phyloP scores from a whole-genome alignment of 2,888 invertebrate species.

The Tolmerus cingulatus region DNA sequence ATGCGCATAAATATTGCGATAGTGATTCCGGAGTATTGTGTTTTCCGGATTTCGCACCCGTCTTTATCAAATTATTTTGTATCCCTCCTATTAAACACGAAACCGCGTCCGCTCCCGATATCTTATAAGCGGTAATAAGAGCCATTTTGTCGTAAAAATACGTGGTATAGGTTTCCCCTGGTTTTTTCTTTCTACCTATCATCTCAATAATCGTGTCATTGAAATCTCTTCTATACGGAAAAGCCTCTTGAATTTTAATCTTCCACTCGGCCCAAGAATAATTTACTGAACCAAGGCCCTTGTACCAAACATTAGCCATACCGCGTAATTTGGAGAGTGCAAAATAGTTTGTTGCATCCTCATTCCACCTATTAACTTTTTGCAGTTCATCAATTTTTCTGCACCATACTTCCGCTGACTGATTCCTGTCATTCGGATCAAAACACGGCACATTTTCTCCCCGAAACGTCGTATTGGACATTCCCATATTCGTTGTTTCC shows the following conservation, averaged over 20 bases:
- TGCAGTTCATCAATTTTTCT: neutral
- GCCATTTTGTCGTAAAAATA: neutral
- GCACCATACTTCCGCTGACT: neutral
- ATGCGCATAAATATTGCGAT: no score
- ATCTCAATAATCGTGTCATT: neutral
- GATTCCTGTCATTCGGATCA: neutral
- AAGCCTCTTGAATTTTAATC: neutral
- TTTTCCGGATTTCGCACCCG: conserved; percentile 23
- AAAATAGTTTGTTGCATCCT: neutral
- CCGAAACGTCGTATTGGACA: neutral
- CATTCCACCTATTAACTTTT: neutral
- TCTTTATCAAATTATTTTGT: conserved; percentile 27
- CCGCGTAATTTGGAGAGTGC: neutral
- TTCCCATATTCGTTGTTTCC: neutral
- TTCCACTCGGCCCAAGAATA: conserved; percentile 20
- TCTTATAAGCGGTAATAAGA: neutral
- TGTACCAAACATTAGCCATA: neutral
- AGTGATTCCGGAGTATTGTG: neutral
- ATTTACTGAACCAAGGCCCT: neutral
- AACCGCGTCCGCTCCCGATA: conserved; percentile 28
- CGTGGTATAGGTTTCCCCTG: no score
- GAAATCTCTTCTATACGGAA: neutral
- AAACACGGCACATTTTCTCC: neutral
- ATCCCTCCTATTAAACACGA: no score
- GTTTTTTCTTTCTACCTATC: neutral